phyloP scores from a whole-genome alignment of 2,797 vertebrate genomes.

The Squalus acanthias region DNA sequence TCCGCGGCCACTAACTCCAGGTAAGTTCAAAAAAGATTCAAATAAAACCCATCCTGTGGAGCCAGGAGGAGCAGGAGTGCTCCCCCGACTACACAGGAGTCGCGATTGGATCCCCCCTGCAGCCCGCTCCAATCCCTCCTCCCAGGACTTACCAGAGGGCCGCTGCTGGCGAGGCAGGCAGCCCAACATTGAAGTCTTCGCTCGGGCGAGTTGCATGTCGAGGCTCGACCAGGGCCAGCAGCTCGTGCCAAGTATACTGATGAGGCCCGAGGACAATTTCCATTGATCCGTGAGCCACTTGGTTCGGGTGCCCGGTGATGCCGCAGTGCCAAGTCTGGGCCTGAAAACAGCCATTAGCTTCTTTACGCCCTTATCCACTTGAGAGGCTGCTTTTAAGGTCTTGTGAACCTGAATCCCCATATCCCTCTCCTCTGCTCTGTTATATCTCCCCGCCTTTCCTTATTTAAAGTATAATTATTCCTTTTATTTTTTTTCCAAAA shows the following conservation, averaged over 20 bases:
- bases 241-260: not conserved
- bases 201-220: not conserved
- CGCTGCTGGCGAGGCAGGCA: too few species aligned
- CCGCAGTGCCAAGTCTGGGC: not conserved
- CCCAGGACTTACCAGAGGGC: not conserved
- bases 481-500: not conserved
- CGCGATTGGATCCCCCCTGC: too few species aligned
- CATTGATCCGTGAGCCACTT: too few species aligned
- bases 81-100: too few species aligned
- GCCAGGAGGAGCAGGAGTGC: too few species aligned
- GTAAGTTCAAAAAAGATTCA: too few species aligned
- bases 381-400: not conserved
- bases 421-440: not conserved
- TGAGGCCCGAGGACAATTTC: too few species aligned
- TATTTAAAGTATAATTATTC: not conserved
- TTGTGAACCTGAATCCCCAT: not conserved
- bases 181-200: not conserved
- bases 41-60: too few species aligned
- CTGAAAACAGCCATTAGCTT: not conserved
- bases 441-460: not conserved
- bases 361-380: not conserved
- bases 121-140: too few species aligned
- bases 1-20: too few species aligned
- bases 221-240: not conserved
- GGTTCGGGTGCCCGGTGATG: not conserved